Evolutionary conservation across 2,888 invertebrate species (phyloP), one percentile per base, ranked within the genome.

Genomic region (Parasteatoda lunata): DNA sequence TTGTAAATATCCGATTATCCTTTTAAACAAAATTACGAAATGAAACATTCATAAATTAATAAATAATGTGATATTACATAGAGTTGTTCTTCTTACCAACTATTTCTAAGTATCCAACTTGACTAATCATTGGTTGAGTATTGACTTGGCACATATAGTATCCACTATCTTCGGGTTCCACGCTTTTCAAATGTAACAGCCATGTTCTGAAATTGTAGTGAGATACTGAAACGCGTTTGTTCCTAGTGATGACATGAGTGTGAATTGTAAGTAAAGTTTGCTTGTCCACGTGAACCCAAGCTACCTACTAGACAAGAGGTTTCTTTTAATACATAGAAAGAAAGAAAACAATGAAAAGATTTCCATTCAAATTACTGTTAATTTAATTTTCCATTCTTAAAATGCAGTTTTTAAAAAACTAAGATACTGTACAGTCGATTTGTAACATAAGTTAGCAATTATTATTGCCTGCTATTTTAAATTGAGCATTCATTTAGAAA

Each of bases 201-300:
- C 89, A 90, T 0, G 83, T 89, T 68, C 88, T 77, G 77, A 88
- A 82, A 59, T 88, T 83, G 71, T 84, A 77, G 95, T 97, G 97
- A 84, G 96, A 96, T 89, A 97, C 97, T 91, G 96, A 96, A 91
- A 97, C 96, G 90, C 97, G 94, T 30, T 96, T 95, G 93, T 97
- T 97, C 92, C 97, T 96, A 48, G 97, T 96, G 92, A 97, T 97
- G 89, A 97, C 96, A 91, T 96, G 96, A 92, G 96, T 96, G 92
- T 97, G 97, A 91, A 97, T 97, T 85, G 97, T 96, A 82, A 97
- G 93, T 91, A 97, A 97, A 3, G 97, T 97, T 92, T 97, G 97
- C 0, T 97, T 97, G 91, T 97, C 97, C 71, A 97, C 96, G 65
- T 96, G 94, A 13, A 97, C 97, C 97, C 97, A 97, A 89, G 97